A percentile compares a stretch with the other conserved stretches of the same genome.
Evolutionary conservation across 2,888 invertebrate species (phyloP).

Genomic region (Alloplasta piceator): DNA sequence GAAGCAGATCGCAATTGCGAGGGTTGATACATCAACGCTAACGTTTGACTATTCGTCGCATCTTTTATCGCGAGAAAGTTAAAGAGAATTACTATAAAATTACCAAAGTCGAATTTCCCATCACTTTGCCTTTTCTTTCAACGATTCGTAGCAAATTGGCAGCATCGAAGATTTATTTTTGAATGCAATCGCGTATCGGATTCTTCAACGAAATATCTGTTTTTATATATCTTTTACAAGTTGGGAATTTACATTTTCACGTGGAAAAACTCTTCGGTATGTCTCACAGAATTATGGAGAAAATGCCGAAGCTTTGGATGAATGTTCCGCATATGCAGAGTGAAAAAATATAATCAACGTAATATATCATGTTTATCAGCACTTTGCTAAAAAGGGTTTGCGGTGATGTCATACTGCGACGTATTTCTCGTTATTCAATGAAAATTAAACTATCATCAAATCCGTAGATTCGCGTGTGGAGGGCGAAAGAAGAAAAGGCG

Average conservation of each 20-base stretch:
- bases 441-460: constrained; percentile 74
- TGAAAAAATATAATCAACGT: constrained; percentile 15
- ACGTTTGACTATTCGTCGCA: constrained; percentile 34
- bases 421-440: constrained; percentile 72
- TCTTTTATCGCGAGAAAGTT: constrained; percentile 3
- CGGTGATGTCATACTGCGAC: constrained; percentile 56
- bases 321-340: neutral
- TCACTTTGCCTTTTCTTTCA: too few relatives aligned
- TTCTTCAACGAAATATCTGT: too few relatives aligned
- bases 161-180: too few relatives aligned
- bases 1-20: constrained; percentile 31
- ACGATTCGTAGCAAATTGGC: too few relatives aligned
- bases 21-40: constrained; percentile 45
- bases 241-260: too few relatives aligned
- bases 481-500: neutral
- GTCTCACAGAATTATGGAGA: constrained; percentile 8
- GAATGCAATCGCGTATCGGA: too few relatives aligned
- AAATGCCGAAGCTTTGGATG: constrained; percentile 38
- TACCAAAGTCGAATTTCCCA: too few relatives aligned
- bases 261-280: too few relatives aligned
- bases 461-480: constrained; percentile 63
- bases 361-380: constrained; percentile 20
- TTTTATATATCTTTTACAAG: too few relatives aligned
- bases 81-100: neutral
- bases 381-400: constrained; percentile 60